phyloP scores from a whole-genome alignment of 2,113 vertebrate genomes.

The Chlorodrepanis virens region DNA sequence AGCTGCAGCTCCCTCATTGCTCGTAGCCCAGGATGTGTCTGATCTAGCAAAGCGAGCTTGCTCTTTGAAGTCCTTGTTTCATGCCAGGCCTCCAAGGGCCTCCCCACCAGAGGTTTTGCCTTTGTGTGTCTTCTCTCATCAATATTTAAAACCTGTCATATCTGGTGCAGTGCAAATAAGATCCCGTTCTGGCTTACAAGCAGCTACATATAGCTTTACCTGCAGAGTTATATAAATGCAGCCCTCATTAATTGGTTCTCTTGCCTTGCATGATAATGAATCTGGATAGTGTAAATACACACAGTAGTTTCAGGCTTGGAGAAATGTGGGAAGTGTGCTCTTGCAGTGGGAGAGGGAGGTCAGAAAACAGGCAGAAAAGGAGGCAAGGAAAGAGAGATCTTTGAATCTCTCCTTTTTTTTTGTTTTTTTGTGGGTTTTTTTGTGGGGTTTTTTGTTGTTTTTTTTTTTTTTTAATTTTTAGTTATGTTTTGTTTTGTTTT shows the following conservation, averaged over 20 bases:
- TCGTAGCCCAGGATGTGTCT: not conserved
- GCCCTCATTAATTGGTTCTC: conserved; percentile 22
- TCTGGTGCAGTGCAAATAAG: not conserved
- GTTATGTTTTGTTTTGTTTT: not conserved
- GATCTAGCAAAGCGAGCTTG: not conserved
- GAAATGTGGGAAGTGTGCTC: not conserved
- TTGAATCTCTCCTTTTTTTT: not conserved
- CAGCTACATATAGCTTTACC: not conserved
- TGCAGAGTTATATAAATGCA: conserved; percentile 43
- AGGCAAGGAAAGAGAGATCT: not conserved
- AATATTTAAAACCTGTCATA: conserved; percentile 49
- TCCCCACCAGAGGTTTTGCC: conserved; percentile 18
- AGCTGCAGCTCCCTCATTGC: not conserved
- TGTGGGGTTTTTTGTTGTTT: too few species aligned
- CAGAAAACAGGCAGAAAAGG: not conserved
- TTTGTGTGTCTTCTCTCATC: not conserved
- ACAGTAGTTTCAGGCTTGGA: not conserved
- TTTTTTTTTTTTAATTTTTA: too few species aligned
- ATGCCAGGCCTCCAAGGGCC: not conserved
- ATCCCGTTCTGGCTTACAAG: not conserved
- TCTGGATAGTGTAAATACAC: conserved; percentile 29
- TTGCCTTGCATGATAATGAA: conserved; percentile 25
- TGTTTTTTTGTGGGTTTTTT: too few species aligned
- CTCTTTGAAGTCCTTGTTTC: conserved; percentile 37
- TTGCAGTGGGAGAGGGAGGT: not conserved